phyloP scores from a whole-genome alignment of 1,140 invertebrate genomes.

The Heterodera carotae region DNA sequence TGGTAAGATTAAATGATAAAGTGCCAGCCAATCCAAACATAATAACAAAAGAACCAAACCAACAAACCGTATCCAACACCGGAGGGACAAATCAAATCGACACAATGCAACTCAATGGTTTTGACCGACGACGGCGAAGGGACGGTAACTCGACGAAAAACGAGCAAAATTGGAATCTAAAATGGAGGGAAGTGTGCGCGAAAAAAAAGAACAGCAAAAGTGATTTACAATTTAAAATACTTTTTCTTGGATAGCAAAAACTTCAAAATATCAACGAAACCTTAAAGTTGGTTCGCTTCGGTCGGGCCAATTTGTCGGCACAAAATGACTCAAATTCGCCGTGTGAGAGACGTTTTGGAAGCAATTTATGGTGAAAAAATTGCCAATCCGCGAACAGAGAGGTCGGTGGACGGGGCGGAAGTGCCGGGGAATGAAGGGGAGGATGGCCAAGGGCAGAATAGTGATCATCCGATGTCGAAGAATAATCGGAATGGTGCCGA shows the following conservation, averaged over 20 bases:
- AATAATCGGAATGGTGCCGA: not conserved
- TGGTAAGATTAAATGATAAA: not conserved
- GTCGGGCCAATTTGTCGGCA: constrained; percentile 11
- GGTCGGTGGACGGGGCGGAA: too few species aligned
- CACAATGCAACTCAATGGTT: constrained; percentile 21
- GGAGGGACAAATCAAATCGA: constrained; percentile 30
- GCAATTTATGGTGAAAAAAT: constrained; percentile 20
- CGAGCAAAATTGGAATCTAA: constrained; percentile 36
- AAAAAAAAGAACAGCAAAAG: not conserved
- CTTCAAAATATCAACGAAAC: constrained; percentile 12
- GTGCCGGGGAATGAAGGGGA: not conserved
- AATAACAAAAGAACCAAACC: not conserved
- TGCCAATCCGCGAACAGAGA: constrained; percentile 30
- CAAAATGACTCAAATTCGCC: constrained; percentile 16
- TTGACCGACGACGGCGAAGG: not conserved
- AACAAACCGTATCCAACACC: constrained; percentile 4
- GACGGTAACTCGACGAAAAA: constrained; percentile 5
- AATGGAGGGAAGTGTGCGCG: constrained; percentile 11
- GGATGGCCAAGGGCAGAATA: too few species aligned
- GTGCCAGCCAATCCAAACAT: not conserved
- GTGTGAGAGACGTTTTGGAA: constrained; percentile 32
- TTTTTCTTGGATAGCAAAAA: not conserved
- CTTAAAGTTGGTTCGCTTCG: constrained; percentile 32
- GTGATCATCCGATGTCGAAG: not conserved
- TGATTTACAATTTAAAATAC: not conserved